Evolutionary conservation across 2,888 invertebrate genomes (phyloP), one percentile per base, ranked within the genome.

Genomic region (Lasius fuliginosus): DNA sequence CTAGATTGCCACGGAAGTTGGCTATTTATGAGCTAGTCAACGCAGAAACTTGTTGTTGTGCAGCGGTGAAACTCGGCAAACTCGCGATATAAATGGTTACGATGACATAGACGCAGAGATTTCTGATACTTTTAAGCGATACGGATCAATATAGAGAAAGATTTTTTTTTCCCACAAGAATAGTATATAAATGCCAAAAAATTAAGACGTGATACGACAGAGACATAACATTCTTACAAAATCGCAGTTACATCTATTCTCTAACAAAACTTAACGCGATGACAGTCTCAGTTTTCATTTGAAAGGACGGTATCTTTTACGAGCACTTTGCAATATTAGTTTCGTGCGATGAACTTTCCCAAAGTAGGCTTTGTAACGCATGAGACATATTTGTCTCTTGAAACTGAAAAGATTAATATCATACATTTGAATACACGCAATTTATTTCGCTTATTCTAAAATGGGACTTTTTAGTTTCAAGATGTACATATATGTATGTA

Each of bases 11-110:
- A 27, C 40, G 56, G 40, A 77, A 77, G 77, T 77, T 77, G n/a
- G n/a, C 77, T 77, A 77, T 77, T 77, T 77, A 77, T 40, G 69
- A 77, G 77, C 69, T 68, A 77, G 77, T 77, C 77, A 56, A 27
- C 27, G 53, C 40, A 30, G 77, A 68, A 77, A 77, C 69, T 77
- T 56, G 53, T 27, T 68, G 69, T 68, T 27, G 67, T n/a, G 53
- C 40, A 27, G n/a, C n/a, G 9, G 9, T n/a, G 69, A 68, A 77
- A 77, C 77, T 77, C 69, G 40, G 53, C 27, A 53, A 77, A 77
- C 68, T 77, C 53, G 53, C 36, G n/a, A 56, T 76, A 49, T 46
- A 67, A 76, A 76, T 76, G 40, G 9, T 49, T 65, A 65, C 12
- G 69, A 69, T 69, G 77, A 68, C 56, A 40, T n/a, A 69, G 30